Base-by-base conservation (phyloP, 2,888 invertebrate species). In the Lasioglossum morio region DNA sequence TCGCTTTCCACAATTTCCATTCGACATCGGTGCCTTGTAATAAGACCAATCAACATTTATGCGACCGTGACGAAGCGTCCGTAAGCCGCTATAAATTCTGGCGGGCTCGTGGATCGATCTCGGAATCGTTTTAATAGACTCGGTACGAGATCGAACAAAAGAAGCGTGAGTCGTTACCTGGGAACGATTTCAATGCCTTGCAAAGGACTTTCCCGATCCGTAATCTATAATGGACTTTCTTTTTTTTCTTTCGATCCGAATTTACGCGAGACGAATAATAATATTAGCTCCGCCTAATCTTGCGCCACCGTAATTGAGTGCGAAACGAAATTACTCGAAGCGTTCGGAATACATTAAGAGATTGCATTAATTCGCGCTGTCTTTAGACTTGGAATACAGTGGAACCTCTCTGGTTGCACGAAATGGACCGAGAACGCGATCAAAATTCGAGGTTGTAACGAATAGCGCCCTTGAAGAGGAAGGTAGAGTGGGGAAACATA, bases 21-120 rank as follows among this genome's bases (percentile, higher is more conserved):
- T 81, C 81, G 53, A 75, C 82, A 77, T 66, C 53, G 53, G 16
- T 43, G 72, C 72, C 81, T 78, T 85, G 81, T 80, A 87, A 85
- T 87, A 79, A 76, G 37, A 66, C 10, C 30, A 76, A 72, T 63
- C 80, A 34, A 46, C 85, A 75, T 87, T 85, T 75, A 77, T 78
- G 72, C 79, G 63, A 83, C 48, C 37, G 4, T 19, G 77, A 77
- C 57, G 57, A 34, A 57, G 43, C 60, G 34, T 14, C 23, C 73
- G 48, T 57, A 72, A 66, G 57, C 66, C 66, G 70, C 79, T 70
- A 88, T 88, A 88, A 85, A 88, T 88, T 85, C 72, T 57, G 53
- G 57, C 76, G 37, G 73, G 57, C 30, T 57, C n/a, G 75, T 23
- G 43, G 63, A 57, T 78, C 77, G 79, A 73, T 48, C 85, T 19